Base-by-base conservation (phyloP, 2,888 invertebrate genomes). In the Diadromus collaris region DNA sequence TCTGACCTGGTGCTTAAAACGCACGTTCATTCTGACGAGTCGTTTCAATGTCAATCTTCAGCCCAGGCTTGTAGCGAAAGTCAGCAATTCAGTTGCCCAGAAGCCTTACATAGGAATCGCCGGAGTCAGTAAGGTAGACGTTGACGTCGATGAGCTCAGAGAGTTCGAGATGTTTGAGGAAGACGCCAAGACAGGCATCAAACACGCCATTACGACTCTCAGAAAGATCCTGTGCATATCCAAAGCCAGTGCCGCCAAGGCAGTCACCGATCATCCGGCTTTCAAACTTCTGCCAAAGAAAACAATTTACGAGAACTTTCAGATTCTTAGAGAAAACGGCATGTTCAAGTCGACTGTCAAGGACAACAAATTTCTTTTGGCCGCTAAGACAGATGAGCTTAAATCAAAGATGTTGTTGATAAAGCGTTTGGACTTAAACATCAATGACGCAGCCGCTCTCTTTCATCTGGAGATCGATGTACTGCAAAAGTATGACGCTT, bases 281-380 rank as follows among this genome's bases (percentile, higher is more conserved):
- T 71, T 85, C 7, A 56, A 19, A 7, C 7, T 9, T 5, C 7
- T 81, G 7, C 29, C 79, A 6, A 72, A 44, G 7, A 27, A 32
- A 51, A 56, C 32, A 63, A 76, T 85, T n/a, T 19, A 58, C 6
- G 13, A 63, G 13, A 83, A 83, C 73, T 81, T 79, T 65, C 64
- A 83, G 16, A 13, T 54, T 21, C 56, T 84, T 1, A 54, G 77
- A 1, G 64, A 79, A 67, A 71, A 19, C 4, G 82, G 83, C 9
- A 61, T 80, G 6, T 27, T 41, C 10, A 81, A 78, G 54, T 72
- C 80, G 1, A 75, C 69, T 16, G 71, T 85, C 1, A 76, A 75
- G 44, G 51, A 81, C 2, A 77, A 85, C 72, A 61, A 78, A 27
- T 79, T 69, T 56, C 61, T 82, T 5, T 63, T 85, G 0, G 64